A percentile compares a stretch with the other conserved stretches of the same genome.
Evolutionary conservation across 2,113 vertebrate genomes (phyloP).

Genomic region (Ptilonorhynchus violaceus): DNA sequence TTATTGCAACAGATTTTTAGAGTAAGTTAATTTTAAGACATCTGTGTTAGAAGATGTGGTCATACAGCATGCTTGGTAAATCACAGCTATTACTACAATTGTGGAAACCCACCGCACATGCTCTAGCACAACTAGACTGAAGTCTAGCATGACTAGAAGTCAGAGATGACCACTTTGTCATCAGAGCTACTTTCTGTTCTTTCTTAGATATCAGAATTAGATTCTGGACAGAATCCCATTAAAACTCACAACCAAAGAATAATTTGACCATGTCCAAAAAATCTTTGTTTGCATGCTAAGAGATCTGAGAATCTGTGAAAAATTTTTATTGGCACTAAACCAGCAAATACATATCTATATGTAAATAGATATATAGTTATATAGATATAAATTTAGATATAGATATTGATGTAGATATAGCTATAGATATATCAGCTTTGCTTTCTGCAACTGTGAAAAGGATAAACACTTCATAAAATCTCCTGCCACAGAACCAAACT

Average conservation of each 20-base stretch:
- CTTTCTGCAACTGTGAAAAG: slow-evolving; percentile 21
- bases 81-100: background rate
- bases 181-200: background rate
- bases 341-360: background rate
- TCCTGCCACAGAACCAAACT: slow-evolving; percentile 42
- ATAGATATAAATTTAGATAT: background rate
- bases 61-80: background rate
- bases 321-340: background rate
- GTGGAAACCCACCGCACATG: background rate
- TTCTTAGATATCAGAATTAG: background rate
- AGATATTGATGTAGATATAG: background rate
- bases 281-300: background rate
- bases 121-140: background rate
- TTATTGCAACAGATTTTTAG: background rate
- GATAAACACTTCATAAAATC: slow-evolving; percentile 46
- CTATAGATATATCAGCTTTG: background rate
- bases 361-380: background rate
- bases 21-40: background rate
- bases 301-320: background rate
- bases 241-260: background rate
- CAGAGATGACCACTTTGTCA: background rate
- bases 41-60: background rate
- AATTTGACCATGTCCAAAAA: background rate
- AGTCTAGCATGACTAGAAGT: background rate
- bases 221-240: background rate